Evolutionary conservation across 2,113 vertebrate genomes (phyloP).

Genomic region (Xyliphius kryptos): DNA sequence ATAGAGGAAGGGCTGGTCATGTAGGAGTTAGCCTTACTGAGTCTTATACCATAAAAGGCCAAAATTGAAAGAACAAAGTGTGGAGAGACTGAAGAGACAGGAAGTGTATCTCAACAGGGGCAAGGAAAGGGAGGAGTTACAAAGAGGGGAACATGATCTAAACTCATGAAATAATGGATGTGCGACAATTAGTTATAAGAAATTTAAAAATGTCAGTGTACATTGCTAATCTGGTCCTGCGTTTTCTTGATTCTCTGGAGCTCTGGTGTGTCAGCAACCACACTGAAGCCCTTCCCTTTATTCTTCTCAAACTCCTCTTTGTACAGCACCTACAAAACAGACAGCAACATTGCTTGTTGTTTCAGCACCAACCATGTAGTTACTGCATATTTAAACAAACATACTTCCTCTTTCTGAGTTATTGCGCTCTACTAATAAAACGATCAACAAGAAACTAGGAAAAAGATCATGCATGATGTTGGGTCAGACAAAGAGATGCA

Average conservation of each 20-base stretch:
- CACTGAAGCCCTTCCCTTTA: slow-evolving; percentile 88
- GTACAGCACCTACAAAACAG: slow-evolving; percentile 76
- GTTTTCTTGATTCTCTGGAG: slow-evolving; percentile 89
- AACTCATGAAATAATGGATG: neutral
- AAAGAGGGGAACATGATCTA: slow-evolving; percentile 4
- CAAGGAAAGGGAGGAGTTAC: neutral
- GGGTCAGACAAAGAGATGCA: too few relatives aligned
- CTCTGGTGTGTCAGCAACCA: slow-evolving; percentile 86
- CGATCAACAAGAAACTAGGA: too few relatives aligned
- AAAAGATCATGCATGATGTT: too few relatives aligned
- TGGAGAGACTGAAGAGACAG: neutral
- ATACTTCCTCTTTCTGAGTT: too few relatives aligned
- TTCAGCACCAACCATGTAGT: too few relatives aligned
- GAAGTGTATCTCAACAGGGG: neutral
- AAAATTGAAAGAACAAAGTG: neutral
- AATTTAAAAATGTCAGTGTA: slow-evolving; percentile 49
- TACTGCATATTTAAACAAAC: too few relatives aligned
- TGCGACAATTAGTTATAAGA: too few relatives aligned
- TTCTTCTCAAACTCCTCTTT: slow-evolving; percentile 96
- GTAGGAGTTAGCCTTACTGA: too few relatives aligned
- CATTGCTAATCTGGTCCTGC: slow-evolving; percentile 92
- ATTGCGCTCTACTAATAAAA: too few relatives aligned
- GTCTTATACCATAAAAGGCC: neutral
- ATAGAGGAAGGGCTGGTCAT: too few relatives aligned
- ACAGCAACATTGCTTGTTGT: too few relatives aligned